A percentile compares a stretch with the other conserved stretches of the same genome.
These are phyloP conservation scores for Xenops minutus DNA, from an alignment of 2,797 vertebrate genomes.

Conservation along the genomic window DNA sequence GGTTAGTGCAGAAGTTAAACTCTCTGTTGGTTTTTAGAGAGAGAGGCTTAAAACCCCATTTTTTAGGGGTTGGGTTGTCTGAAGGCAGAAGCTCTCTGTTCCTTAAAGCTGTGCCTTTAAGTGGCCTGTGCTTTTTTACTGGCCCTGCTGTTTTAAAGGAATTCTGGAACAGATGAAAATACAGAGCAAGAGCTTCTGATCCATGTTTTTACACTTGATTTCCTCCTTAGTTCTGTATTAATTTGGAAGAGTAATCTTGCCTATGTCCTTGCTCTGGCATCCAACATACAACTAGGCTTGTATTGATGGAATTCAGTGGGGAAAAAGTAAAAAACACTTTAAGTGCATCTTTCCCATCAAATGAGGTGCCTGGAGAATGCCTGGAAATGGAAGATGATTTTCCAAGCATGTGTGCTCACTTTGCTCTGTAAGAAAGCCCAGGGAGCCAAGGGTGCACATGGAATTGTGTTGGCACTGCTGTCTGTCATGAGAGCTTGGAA, in stretches of 20 bases:
- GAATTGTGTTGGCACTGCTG: neutral
- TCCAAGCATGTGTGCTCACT: neutral
- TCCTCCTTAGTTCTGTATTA: neutral
- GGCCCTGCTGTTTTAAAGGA: neutral
- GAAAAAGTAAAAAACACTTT: neutral
- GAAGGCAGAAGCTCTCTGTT: neutral
- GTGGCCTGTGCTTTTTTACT: rapidly evolving
- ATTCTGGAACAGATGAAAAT: neutral
- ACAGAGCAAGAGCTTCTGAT: neutral
- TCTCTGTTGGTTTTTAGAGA: neutral
- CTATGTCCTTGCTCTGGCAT: rapidly evolving
- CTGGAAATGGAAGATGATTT: constrained; percentile 41
- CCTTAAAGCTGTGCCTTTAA: neutral
- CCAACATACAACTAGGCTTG: neutral
- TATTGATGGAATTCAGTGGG: neutral
- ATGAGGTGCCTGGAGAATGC: constrained; percentile 10
- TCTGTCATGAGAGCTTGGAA: neutral
- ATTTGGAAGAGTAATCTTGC: neutral
- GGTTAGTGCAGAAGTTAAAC: neutral
- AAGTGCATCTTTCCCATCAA: neutral
- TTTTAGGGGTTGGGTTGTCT: neutral
- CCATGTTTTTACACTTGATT: neutral
- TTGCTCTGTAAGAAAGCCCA: neutral
- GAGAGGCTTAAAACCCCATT: neutral
- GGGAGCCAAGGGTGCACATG: neutral